Percentiles rank a stretch among this genome's conserved stretches.
Evolutionary conservation across 1,140 invertebrate genomes (phyloP).

Genomic region (Diachasma alloeum): DNA sequence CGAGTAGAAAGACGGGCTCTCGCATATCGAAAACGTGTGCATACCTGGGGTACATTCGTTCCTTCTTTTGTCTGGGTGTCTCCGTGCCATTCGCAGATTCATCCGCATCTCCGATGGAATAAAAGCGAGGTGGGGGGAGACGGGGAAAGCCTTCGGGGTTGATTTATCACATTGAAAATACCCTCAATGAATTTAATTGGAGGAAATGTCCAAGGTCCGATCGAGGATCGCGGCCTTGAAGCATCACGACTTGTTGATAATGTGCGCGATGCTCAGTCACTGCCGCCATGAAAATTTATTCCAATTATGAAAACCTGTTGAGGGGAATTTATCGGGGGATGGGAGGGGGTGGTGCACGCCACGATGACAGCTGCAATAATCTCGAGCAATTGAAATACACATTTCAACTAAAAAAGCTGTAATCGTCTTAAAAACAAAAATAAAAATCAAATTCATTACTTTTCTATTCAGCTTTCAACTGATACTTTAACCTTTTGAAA

Average conservation of each 20-base stretch:
- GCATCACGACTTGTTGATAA: background rate
- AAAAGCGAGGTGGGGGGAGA: background rate
- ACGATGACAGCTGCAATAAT: background rate
- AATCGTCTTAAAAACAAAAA: too few species aligned
- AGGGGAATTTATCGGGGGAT: background rate
- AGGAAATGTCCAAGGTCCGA: background rate
- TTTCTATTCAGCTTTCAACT: too few species aligned
- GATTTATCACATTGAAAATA: background rate
- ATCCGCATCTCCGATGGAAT: background rate
- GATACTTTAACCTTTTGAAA: too few species aligned
- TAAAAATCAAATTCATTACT: too few species aligned
- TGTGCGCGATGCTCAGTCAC: background rate
- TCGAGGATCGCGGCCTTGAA: background rate
- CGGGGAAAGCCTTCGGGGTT: background rate
- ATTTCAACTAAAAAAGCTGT: background rate
- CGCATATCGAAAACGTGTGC: constrained; percentile 13
- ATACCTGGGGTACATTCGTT: background rate
- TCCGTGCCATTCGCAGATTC: background rate
- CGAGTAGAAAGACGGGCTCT: background rate
- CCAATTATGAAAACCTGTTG: background rate
- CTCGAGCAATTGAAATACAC: background rate
- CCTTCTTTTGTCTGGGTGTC: background rate
- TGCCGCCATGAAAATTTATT: background rate
- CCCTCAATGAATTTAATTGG: background rate
- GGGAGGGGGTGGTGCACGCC: background rate